Conservation (phyloP, 1,140 invertebrate genomes). For the Rhyzopertha dominica region DNA sequence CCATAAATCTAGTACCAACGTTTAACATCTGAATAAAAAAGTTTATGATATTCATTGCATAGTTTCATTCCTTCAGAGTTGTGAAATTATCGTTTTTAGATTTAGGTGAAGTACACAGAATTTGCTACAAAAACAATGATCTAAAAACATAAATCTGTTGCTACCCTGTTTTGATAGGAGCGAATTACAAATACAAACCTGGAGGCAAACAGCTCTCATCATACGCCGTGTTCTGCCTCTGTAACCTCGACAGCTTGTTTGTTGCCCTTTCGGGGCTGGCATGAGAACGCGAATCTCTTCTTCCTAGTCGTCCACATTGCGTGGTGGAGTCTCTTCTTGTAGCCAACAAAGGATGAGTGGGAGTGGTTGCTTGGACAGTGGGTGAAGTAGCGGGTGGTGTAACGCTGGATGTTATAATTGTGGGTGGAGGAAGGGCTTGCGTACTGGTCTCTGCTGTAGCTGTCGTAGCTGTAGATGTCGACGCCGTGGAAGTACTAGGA, state of each 20-base stretch:
- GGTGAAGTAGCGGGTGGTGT: constrained; percentile 70
- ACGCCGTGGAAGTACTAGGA: constrained; percentile 15
- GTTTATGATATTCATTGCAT: too few species aligned
- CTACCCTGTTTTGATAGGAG: too few species aligned
- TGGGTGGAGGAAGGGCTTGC: constrained; percentile 65
- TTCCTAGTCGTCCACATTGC: constrained; percentile 61
- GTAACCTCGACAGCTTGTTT: constrained; percentile 64
- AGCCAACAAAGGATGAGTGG: constrained; percentile 57
- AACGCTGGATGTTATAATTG: constrained; percentile 74
- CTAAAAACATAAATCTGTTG: too few species aligned
- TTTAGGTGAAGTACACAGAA: too few species aligned
- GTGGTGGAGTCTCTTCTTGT: constrained; percentile 77
- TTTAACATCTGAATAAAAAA: too few species aligned
- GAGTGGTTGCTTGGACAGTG: constrained; percentile 50
- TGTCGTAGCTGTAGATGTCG: constrained; percentile 15
- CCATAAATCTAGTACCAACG: too few species aligned
- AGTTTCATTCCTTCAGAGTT: too few species aligned
- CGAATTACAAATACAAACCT: too few species aligned
- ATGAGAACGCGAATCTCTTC: constrained; percentile 59
- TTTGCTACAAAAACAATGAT: too few species aligned
- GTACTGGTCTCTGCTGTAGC: constrained; percentile 50
- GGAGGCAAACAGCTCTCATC: constrained; percentile 75
- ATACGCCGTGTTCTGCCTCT: constrained; percentile 80
- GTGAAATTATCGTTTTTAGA: too few species aligned
- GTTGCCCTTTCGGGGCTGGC: constrained; percentile 62